Evolutionary conservation across 53 echinoderm and acorn worm genomes (phyloP).

Genomic region (Echinometra lucunter): DNA sequence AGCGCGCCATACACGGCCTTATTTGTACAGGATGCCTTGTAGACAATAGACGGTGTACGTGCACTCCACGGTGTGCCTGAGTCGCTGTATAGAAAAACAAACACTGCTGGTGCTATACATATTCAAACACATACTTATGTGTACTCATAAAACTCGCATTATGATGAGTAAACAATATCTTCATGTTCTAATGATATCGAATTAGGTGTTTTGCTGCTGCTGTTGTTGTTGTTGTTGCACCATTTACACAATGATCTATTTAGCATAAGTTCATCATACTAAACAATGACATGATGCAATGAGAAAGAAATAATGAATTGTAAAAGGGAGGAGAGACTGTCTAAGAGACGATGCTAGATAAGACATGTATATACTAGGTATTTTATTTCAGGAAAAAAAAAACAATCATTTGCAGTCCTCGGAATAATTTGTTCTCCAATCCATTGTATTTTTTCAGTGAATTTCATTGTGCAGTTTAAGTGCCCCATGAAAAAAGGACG

Average conservation of each 20-base stretch:
- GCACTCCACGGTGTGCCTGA: too few species aligned
- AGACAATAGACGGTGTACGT: not conserved
- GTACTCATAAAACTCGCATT: too few species aligned
- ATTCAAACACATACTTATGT: too few species aligned
- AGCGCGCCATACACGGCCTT: constrained; percentile 15
- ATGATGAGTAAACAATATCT: too few species aligned
- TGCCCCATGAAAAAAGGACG: not conserved
- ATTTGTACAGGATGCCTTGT: not conserved
- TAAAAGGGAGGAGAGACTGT: not conserved
- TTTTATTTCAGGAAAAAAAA: not conserved
- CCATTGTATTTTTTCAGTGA: not conserved
- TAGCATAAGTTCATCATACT: too few species aligned
- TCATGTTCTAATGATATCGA: too few species aligned
- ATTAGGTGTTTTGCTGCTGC: too few species aligned
- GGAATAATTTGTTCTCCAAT: not conserved
- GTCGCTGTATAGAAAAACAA: too few species aligned
- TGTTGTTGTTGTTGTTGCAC: too few species aligned
- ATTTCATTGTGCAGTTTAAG: not conserved
- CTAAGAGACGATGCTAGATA: not conserved
- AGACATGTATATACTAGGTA: not conserved
- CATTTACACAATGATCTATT: too few species aligned
- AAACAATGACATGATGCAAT: too few species aligned
- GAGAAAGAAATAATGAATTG: not conserved
- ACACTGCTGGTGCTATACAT: too few species aligned
- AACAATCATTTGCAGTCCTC: not conserved